Evolutionary conservation across 2,113 vertebrate species (phyloP).

Genomic region (Chascanopsetta lugubris): DNA sequence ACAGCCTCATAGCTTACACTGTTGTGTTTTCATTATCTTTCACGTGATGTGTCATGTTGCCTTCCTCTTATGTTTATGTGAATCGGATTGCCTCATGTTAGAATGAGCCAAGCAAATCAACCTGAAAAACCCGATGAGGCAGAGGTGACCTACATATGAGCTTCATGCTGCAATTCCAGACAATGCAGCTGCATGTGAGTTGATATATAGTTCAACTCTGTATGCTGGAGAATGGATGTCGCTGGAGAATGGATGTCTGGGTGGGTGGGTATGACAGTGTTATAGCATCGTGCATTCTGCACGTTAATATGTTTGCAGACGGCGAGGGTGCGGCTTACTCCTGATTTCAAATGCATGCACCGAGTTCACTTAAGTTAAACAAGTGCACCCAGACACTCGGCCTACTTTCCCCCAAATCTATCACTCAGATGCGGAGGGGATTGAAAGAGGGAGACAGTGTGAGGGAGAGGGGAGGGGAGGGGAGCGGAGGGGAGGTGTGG

Average conservation of each 20-base stretch:
- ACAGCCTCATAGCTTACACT: too few species aligned
- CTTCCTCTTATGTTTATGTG: too few species aligned
- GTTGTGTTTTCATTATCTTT: too few species aligned
- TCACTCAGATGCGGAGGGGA: constrained; percentile 46
- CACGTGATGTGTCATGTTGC: too few species aligned
- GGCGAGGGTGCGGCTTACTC: constrained; percentile 44
- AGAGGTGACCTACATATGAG: not conserved
- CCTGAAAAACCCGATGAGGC: not conserved
- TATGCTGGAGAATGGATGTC: too few species aligned
- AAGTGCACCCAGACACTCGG: constrained; percentile 22
- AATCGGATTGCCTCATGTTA: too few species aligned
- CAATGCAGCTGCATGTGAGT: not conserved
- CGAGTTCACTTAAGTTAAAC: constrained; percentile 63
- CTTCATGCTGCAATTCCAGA: not conserved
- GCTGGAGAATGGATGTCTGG: too few species aligned
- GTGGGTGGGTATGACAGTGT: not conserved
- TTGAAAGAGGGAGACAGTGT: constrained; percentile 7
- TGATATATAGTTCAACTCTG: not conserved
- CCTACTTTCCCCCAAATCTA: constrained; percentile 65
- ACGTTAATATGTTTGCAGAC: constrained; percentile 34
- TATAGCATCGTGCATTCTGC: not conserved
- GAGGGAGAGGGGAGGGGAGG: constrained; percentile 10
- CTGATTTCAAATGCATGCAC: constrained; percentile 39
- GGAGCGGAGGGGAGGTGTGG: not conserved
- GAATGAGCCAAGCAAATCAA: not conserved